These are phyloP conservation scores for Leptonema lineaticorne DNA, from an alignment of 1,140 invertebrate species.

Conservation along the genomic window DNA sequence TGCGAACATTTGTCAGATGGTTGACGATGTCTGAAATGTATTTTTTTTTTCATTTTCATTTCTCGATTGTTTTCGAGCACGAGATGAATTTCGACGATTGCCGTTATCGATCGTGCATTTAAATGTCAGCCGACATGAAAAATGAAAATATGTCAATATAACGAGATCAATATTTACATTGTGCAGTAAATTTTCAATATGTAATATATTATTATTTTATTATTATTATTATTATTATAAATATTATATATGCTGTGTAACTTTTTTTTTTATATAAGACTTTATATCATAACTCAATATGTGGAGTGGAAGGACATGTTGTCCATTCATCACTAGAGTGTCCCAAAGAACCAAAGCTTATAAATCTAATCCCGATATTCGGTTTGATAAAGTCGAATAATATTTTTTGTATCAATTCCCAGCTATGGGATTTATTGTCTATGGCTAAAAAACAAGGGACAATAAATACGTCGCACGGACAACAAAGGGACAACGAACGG, in stretches of 20 bases:
- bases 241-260: no score
- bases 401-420: background rate
- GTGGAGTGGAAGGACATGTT: conserved; percentile 1
- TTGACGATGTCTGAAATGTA: background rate
- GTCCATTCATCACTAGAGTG: background rate
- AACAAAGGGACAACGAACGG: background rate
- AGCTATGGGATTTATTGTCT: background rate
- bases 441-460: background rate
- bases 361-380: conserved; percentile 18
- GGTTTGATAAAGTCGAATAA: conserved; percentile 12
- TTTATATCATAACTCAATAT: no score
- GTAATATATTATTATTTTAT: no score
- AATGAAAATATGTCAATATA: no score
- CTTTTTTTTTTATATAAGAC: no score
- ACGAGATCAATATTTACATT: no score
- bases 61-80: no score
- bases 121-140: no score
- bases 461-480: conserved; percentile 13
- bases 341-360: background rate
- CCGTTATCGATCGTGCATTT: no score
- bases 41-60: background rate
- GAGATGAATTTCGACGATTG: no score
- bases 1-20: background rate
- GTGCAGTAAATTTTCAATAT: no score
- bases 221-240: no score